Evolutionary conservation across 2,113 vertebrate genomes (phyloP).

Genomic region (Phrynosoma blainvillii): DNA sequence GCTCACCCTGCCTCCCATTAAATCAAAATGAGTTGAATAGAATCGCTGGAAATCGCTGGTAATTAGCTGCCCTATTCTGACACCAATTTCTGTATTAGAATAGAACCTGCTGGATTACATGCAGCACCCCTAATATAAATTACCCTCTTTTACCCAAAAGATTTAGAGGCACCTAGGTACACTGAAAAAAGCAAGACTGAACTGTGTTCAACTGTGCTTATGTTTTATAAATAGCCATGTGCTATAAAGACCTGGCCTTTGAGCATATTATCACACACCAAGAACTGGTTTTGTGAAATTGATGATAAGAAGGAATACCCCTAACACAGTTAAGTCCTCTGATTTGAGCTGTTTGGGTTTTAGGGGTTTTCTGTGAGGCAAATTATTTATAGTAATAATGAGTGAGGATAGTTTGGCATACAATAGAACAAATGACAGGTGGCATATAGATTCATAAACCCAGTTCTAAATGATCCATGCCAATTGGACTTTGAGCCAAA

Average conservation of each 20-base stretch:
- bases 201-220: no score
- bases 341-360: not conserved
- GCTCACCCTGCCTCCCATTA: no score
- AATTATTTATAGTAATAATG: not conserved
- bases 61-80: not conserved
- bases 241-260: not conserved
- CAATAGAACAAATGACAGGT: not conserved
- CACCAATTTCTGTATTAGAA: not conserved
- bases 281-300: not conserved
- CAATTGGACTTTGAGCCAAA: conserved; percentile 13
- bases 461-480: conserved; percentile 27
- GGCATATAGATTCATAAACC: conserved; percentile 25
- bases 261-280: not conserved
- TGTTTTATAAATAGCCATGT: not conserved
- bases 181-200: not conserved
- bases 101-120: not conserved
- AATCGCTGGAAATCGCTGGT: not conserved
- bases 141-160: not conserved
- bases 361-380: not conserved
- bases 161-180: not conserved
- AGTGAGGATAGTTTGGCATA: not conserved
- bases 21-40: not conserved
- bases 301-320: no score
- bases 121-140: not conserved
- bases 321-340: not conserved